Evolutionary conservation across 2,888 invertebrate species (phyloP).

Genomic region (Cremastinae sp.): DNA sequence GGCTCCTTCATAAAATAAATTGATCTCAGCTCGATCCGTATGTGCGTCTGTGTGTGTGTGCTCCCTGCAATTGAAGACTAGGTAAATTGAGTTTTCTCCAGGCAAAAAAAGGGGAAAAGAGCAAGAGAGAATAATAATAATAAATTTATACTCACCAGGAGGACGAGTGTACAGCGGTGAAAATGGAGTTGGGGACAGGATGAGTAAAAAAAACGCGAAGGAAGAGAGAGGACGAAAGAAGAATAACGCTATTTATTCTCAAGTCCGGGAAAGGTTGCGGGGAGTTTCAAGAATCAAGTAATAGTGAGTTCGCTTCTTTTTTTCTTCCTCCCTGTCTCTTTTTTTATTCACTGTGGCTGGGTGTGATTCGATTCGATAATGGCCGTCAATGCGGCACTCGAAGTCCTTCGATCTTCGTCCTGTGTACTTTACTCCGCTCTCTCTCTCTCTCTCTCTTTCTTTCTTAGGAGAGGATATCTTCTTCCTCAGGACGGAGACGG

Average conservation of each 20-base stretch:
- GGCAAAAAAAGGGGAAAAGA: conserved; percentile 16
- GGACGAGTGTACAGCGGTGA: conserved; percentile 7
- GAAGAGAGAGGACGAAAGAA: background rate
- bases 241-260: conserved; percentile 58
- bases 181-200: conserved; percentile 32
- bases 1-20: conserved; percentile 33
- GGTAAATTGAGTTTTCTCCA: conserved; percentile 40
- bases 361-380: conserved; percentile 58
- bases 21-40: conserved; percentile 19
- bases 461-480: conserved; percentile 28
- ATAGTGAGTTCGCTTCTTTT: conserved; percentile 25
- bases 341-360: conserved; percentile 21
- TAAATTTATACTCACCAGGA: conserved; percentile 24
- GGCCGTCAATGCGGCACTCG: conserved; percentile 50
- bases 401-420: conserved; percentile 39
- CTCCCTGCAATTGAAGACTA: conserved; percentile 25
- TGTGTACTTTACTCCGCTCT: conserved; percentile 14
- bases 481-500: conserved; percentile 42
- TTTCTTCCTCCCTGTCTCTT: conserved; percentile 24
- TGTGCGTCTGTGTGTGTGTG: background rate
- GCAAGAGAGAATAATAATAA: conserved; percentile 33
- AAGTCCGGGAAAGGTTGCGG: conserved; percentile 26
- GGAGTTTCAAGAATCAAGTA: conserved; percentile 58
- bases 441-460: conserved; percentile 30
- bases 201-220: conserved; percentile 10